Evolutionary conservation across 2,888 invertebrate species (phyloP), one percentile per base, ranked within the genome.

Genomic region (Drosophila hamatofila): DNA sequence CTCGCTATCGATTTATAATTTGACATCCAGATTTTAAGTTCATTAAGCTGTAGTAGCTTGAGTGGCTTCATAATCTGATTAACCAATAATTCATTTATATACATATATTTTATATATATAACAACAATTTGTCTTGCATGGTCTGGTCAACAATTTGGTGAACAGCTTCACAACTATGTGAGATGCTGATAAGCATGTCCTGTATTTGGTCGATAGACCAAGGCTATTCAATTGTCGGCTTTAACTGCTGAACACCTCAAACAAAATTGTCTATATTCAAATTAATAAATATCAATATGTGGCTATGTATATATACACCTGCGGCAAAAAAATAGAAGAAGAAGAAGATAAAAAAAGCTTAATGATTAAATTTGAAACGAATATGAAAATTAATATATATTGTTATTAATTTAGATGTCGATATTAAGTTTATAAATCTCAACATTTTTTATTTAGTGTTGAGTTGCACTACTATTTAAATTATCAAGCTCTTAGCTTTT

Each of bases 1-100:
- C 44, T 30, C 12, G 7, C 44, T 33, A 77, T 76, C 56, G 67
- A 72, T 54, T 57, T 60, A 44, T 21, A 60, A 49, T 42, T 46
- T 14, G 33, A 23, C 33, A 8, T 11, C n/a, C 25, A 2, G 46
- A 46, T 25, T 46, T 46, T 9, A 35, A 33, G 6, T n/a, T 25
- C 23, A 44, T 56, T 57, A 55, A 14, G 39, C 37, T n/a, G 23
- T 3, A n/a, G n/a, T 12, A 11, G 54, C 37, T 12, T 25, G 39
- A 39, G 54, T 39, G 51, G 16, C 3, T 35, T 16, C 23, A 35
- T 35, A 23, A 51, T 21, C 12, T 4, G 6, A 23, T 54, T 12
- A 9, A 54, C 1, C 11, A 1, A 37, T 52, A n/a, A 39, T 25
- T 54, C 39, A 54, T 2, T 52, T 23, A 9, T 16, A 23, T 37